Percentiles rank a stretch among this genome's conserved stretches.
These are phyloP conservation scores for Lophius piscatorius DNA, from an alignment of 2,113 vertebrate genomes.

Conservation along the genomic window DNA sequence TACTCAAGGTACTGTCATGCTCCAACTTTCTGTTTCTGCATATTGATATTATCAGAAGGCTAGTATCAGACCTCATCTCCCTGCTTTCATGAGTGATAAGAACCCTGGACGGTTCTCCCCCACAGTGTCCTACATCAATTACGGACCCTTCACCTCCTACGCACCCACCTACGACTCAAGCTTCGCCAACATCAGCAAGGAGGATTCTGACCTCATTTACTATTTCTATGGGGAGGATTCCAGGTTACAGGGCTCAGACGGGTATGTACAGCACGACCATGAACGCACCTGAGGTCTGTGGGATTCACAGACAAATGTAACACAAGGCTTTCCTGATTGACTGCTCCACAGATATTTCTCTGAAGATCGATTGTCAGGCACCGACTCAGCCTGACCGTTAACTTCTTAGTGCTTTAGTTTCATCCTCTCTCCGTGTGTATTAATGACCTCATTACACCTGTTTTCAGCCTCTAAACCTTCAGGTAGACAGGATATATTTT, in stretches of 20 bases:
- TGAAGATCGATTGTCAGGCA: too few relatives aligned
- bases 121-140: slow-evolving; percentile 93
- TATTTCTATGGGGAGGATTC: slow-evolving; percentile 91
- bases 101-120: background rate
- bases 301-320: slow-evolving; percentile 20
- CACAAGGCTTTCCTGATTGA: slow-evolving; percentile 41
- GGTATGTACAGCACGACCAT: slow-evolving; percentile 76
- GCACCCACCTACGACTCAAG: slow-evolving; percentile 96
- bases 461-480: too few relatives aligned
- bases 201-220: slow-evolving; percentile 94
- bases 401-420: too few relatives aligned
- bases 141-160: slow-evolving; percentile 93
- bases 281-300: background rate
- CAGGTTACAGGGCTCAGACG: slow-evolving; percentile 84
- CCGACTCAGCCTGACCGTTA: too few relatives aligned
- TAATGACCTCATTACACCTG: background rate
- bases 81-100: background rate
- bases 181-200: slow-evolving; percentile 95
- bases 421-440: background rate
- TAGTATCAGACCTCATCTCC: background rate
- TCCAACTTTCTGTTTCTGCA: background rate
- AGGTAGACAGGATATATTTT: too few relatives aligned
- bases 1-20: slow-evolving; percentile 82
- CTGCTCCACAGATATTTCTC: slow-evolving; percentile 44
- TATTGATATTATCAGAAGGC: background rate